Conservation (phyloP, 2,888 invertebrate genomes). For the Drosophila cognata region DNA sequence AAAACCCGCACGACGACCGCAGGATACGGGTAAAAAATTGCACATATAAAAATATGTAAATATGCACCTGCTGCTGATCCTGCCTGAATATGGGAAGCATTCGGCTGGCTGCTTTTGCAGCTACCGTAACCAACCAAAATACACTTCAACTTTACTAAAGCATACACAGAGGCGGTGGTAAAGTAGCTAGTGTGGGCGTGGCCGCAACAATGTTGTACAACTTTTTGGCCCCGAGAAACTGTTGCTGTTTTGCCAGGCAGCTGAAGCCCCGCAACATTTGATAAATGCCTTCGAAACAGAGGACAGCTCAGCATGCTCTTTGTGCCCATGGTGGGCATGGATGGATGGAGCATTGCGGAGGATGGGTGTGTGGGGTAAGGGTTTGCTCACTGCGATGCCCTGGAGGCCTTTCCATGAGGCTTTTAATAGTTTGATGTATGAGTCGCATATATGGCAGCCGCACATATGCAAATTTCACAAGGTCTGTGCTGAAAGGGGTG, state of each 20-base stretch:
- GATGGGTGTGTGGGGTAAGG: background rate
- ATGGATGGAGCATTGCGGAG: background rate
- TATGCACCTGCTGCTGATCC: slow-evolving; percentile 72
- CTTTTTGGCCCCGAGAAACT: slow-evolving; percentile 66
- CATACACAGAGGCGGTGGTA: slow-evolving; percentile 17
- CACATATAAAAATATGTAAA: slow-evolving; percentile 70
- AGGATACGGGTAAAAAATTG: slow-evolving; percentile 51
- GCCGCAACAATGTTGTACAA: slow-evolving; percentile 66
- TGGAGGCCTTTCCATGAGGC: slow-evolving; percentile 67
- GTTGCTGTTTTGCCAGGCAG: slow-evolving; percentile 70
- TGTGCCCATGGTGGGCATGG: background rate
- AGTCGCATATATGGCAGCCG: slow-evolving; percentile 58
- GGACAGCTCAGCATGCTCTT: slow-evolving; percentile 27
- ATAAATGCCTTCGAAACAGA: slow-evolving; percentile 69
- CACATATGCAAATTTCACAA: slow-evolving; percentile 70
- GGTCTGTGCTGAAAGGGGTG: slow-evolving; percentile 19
- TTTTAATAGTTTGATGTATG: slow-evolving; percentile 81
- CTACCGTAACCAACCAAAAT: slow-evolving; percentile 52
- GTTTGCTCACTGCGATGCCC: slow-evolving; percentile 45
- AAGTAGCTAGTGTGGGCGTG: slow-evolving; percentile 36
- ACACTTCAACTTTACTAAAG: slow-evolving; percentile 66
- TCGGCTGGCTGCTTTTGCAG: slow-evolving; percentile 16
- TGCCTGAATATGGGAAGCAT: slow-evolving; percentile 6
- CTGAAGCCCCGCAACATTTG: slow-evolving; percentile 75
- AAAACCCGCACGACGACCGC: slow-evolving; percentile 33